Evolutionary conservation across 2,113 vertebrate genomes (phyloP).

Genomic region (Tangachromis dhanisi): DNA sequence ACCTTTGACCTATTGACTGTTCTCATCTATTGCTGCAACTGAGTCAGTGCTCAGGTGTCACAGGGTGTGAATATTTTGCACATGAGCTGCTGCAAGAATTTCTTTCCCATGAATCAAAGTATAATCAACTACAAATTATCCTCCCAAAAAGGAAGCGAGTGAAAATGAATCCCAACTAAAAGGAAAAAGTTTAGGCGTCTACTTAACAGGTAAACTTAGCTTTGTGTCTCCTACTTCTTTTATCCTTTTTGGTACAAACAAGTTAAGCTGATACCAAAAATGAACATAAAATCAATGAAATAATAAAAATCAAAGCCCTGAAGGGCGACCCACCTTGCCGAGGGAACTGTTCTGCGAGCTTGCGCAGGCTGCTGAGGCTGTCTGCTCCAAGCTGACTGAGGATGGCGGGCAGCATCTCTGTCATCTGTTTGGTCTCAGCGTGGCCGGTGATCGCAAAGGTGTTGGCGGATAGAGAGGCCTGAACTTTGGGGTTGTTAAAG

Average conservation of each 20-base stretch:
- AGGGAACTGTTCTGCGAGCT: slow-evolving; percentile 95
- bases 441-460: slow-evolving; percentile 96
- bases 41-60: neutral
- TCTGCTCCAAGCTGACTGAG: slow-evolving; percentile 95
- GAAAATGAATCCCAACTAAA: neutral
- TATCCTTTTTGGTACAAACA: neutral
- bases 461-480: slow-evolving; percentile 93
- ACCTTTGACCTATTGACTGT: slow-evolving; percentile 6
- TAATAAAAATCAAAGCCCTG: neutral
- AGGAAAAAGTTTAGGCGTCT: neutral
- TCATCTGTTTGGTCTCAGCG: slow-evolving; percentile 93
- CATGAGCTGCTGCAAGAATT: neutral
- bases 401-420: slow-evolving; percentile 96
- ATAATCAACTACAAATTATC: neutral
- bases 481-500: slow-evolving; percentile 98
- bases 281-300: neutral
- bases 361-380: slow-evolving; percentile 95
- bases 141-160: neutral
- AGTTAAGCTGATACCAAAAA: neutral
- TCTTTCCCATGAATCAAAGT: neutral
- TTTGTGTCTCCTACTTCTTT: neutral
- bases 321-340: slow-evolving; percentile 80
- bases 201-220: neutral
- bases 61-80: neutral
- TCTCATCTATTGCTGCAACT: slow-evolving; percentile 6